Evolutionary conservation across 1,140 invertebrate genomes (phyloP).

Genomic region (Rhyacophila brunnea): DNA sequence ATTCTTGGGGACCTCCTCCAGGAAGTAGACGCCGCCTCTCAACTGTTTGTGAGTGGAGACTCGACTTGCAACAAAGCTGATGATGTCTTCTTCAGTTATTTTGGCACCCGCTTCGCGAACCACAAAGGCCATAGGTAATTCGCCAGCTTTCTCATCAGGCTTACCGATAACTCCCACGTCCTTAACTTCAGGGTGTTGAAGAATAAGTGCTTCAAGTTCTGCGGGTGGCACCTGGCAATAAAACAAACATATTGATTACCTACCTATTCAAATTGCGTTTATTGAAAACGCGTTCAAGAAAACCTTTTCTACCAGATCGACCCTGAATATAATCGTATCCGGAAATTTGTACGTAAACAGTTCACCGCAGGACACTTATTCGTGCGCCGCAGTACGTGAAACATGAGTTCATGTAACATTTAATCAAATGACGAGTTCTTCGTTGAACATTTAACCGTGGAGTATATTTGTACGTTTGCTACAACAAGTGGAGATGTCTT

Average conservation of each 20-base stretch:
- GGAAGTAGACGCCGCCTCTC: constrained; percentile 60
- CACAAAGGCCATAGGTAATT: constrained; percentile 70
- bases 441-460: too few species aligned
- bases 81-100: constrained; percentile 52
- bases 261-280: too few species aligned
- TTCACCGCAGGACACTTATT: too few species aligned
- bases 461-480: too few species aligned
- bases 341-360: too few species aligned
- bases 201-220: constrained; percentile 69
- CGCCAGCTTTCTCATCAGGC: constrained; percentile 63
- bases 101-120: constrained; percentile 52
- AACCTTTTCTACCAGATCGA: too few species aligned
- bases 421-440: too few species aligned
- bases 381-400: too few species aligned
- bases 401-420: too few species aligned
- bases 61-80: constrained; percentile 47
- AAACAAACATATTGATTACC: neutral
- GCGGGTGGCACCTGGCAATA: constrained; percentile 51
- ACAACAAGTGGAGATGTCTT: too few species aligned
- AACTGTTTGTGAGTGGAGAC: constrained; percentile 50
- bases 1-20: constrained; percentile 62
- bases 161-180: constrained; percentile 74
- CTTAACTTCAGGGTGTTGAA: constrained; percentile 62
- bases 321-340: too few species aligned
- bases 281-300: too few species aligned